These are phyloP conservation scores for Scelioninae gen. 2 DNA, from an alignment of 2,888 invertebrate genomes.

Conservation along the genomic window DNA sequence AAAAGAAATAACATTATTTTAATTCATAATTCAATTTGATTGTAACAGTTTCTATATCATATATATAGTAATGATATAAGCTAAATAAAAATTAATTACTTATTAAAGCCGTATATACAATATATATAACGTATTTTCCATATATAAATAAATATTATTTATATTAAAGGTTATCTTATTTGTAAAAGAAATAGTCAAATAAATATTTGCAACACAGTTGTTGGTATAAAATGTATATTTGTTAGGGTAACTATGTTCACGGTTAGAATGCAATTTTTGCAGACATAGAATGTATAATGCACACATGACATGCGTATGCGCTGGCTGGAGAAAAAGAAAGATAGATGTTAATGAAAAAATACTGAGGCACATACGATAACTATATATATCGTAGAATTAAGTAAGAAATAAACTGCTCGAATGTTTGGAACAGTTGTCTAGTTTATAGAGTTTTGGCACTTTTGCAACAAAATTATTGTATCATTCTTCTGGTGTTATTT, in stretches of 20 bases:
- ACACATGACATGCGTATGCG: slow-evolving; percentile 34
- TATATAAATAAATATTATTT: no score
- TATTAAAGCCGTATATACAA: no score
- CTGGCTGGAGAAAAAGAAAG: slow-evolving; percentile 27
- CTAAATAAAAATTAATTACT: no score
- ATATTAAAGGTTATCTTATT: no score
- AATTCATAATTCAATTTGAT: no score
- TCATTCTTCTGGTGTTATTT: slow-evolving; percentile 23
- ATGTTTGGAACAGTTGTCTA: slow-evolving; percentile 34
- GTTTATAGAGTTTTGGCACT: slow-evolving; percentile 56
- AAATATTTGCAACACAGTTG: slow-evolving; percentile 15
- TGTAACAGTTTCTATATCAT: no score
- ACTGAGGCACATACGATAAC: slow-evolving; percentile 54
- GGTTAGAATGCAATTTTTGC: slow-evolving; percentile 58
- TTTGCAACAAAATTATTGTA: slow-evolving; percentile 45
- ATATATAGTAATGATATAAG: no score
- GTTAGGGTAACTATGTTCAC: slow-evolving; percentile 62
- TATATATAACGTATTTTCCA: no score
- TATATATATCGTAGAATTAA: slow-evolving; percentile 58
- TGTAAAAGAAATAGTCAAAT: not conserved
- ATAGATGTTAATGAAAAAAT: slow-evolving; percentile 42
- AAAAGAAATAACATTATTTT: no score
- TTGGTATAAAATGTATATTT: slow-evolving; percentile 63
- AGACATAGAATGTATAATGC: slow-evolving; percentile 48
- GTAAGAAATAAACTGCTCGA: slow-evolving; percentile 53